Base-by-base conservation (phyloP, 2,797 vertebrate species). In the Melanogrammus aeglefinus region DNA sequence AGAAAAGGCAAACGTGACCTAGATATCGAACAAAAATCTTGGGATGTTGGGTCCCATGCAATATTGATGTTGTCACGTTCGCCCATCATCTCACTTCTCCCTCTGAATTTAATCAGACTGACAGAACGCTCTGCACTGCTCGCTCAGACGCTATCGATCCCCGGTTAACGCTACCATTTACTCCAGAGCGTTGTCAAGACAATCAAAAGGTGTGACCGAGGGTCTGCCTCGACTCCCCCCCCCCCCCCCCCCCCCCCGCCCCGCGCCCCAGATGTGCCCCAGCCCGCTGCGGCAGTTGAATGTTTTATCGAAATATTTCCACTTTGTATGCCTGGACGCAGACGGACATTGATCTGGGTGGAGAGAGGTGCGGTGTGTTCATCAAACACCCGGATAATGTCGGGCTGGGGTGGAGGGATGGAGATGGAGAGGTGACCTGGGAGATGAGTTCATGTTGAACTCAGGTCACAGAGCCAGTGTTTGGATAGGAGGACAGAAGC, bases 31-130 rank as follows among this genome's bases (percentile, higher is more conserved):
- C 86, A 5, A 75, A 81, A 83, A 84, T 74, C 8, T 35, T 84
- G 89, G 85, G 83, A 90, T 89, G 83, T 86, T 87, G 63, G 51
- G 51, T 78, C 81, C 90, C 86, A 91, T 94, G 76, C 84, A 93
- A 88, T 92, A 93, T 93, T 93, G 86, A 93, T 92, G 77, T 83
- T 80, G 87, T 88, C 86, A 85, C 89, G 87, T 91, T 91, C 89
- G 88, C 88, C 84, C 86, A 89, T 90, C 88, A 92, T 89, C 83
- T 86, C 81, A 88, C 83, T 91, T 93, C 57, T 92, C 82, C 86
- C 78, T 38, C 80, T 82, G 86, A 90, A 87, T 90, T 79, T 86
- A 86, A 90, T 92, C 87, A 85, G 83, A 78, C 83, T 88, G 87
- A 89, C 86, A 86, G 78, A 82, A 84, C 75, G 79, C 81, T 82